Evolutionary conservation across 1,140 invertebrate genomes (phyloP), one percentile per base, ranked within the genome.

Genomic region (Neodiprion lecontei): DNA sequence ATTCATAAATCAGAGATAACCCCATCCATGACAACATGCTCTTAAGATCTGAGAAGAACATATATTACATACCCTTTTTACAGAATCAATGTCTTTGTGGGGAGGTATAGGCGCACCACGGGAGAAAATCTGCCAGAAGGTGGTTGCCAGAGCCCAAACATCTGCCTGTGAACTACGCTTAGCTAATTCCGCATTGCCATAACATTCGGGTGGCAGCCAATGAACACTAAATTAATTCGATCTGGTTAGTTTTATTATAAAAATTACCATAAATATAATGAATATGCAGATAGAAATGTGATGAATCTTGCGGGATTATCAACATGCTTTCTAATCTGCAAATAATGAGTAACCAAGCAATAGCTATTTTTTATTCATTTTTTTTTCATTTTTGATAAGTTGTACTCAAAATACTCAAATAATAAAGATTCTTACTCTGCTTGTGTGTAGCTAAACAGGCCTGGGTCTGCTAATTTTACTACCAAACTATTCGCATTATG

Each of bases 41-140:
- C 49, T 75, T 17, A 28, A 12, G 7, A 69, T 5, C n/a, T 69
- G 9, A 10, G 61, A 21, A 11, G 4, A 69, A 17, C 40, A 14
- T 69, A 11, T 12, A 40, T 23, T 12, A 21, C 48, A 50, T 69
- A 80, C 87, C 80, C 84, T 85, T 81, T 86, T 88, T 9, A 87
- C 78, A 28, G 75, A 72, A 21, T 88, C 79, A 21, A 82, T 76
- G 68, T 85, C 82, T 47, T 74, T 75, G 72, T 83, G 70, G 11
- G 72, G 72, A 3, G 83, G 82, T 70, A 85, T 75, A n/a, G 89
- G 82, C 74, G 90, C 85, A 48, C 95, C 96, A 81, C 91, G 93
- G 0, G 94, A 94, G 89, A 97, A 98, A 76, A 98, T 95, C 87
- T 97, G 94, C 94, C 96, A 97, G 10, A 97, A 81, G 11, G 96